Evolutionary conservation across 2,888 invertebrate species (phyloP).

Genomic region (Colostygia pectinataria): DNA sequence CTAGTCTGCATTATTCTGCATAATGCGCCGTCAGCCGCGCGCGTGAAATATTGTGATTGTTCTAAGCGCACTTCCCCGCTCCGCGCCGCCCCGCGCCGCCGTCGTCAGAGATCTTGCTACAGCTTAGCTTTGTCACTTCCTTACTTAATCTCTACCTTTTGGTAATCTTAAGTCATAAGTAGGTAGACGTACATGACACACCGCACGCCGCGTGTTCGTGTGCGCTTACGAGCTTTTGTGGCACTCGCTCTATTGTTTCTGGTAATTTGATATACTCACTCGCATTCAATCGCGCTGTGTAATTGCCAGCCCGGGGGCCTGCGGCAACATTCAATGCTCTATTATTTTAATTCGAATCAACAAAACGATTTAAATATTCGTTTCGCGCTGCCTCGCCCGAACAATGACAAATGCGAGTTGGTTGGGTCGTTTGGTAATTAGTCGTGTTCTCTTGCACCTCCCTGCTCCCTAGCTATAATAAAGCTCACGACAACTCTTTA

Average conservation of each 20-base stretch:
- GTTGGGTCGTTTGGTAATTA: conserved; percentile 30
- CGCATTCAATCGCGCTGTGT: neutral
- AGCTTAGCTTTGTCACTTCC: too few relatives aligned
- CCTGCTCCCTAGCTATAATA: neutral
- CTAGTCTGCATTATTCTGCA: conserved; percentile 2
- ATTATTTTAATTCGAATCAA: neutral
- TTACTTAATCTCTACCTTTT: too few relatives aligned
- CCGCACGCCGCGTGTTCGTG: too few relatives aligned
- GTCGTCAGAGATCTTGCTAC: too few relatives aligned
- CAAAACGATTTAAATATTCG: conserved; percentile 5
- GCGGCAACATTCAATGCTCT: neutral
- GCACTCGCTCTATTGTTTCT: neutral
- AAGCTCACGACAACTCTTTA: too few relatives aligned
- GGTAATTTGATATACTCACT: neutral
- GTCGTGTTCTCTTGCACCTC: conserved; percentile 15
- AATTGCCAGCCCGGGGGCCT: neutral
- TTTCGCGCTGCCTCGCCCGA: conserved; percentile 9
- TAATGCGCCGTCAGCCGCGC: conserved; percentile 6
- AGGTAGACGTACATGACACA: too few relatives aligned
- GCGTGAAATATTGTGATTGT: conserved; percentile 20
- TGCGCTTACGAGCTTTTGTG: neutral
- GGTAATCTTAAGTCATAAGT: too few relatives aligned
- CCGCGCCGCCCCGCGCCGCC: too few relatives aligned
- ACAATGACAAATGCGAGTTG: conserved; percentile 34
- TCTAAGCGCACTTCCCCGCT: neutral